These are phyloP conservation scores for Crambe crambe DNA, from an alignment of 37 sponge, comb jelly and placozoan genomes.

Conservation along the genomic window DNA sequence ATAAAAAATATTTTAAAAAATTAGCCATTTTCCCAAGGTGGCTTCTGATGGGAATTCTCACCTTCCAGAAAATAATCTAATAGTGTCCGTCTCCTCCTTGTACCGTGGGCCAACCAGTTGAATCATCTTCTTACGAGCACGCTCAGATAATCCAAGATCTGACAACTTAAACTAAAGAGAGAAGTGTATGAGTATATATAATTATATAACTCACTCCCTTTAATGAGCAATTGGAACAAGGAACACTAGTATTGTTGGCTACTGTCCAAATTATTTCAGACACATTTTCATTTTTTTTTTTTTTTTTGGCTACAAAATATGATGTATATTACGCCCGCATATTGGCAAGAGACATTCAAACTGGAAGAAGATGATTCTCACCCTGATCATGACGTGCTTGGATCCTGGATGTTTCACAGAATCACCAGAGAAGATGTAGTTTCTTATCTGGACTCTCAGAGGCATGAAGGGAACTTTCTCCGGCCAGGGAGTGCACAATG, in stretches of 20 bases:
- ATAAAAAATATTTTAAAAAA: too few species aligned
- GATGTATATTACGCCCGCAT: too few species aligned
- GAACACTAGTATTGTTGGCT: too few species aligned
- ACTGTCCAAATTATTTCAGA: too few species aligned
- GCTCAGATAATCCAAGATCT: slow-evolving; percentile 51
- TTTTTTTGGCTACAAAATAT: too few species aligned
- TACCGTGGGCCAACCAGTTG: slow-evolving; percentile 60
- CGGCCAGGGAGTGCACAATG: slow-evolving; percentile 84
- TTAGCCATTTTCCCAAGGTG: too few species aligned
- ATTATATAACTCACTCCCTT: background rate
- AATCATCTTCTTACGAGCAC: slow-evolving; percentile 73
- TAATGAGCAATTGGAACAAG: background rate
- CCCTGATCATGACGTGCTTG: slow-evolving; percentile 70
- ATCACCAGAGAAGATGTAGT: slow-evolving; percentile 69
- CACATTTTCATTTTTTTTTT: too few species aligned
- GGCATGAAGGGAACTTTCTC: slow-evolving; percentile 47
- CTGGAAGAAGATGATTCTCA: too few species aligned
- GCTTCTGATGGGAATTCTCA: too few species aligned
- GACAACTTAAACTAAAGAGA: slow-evolving; percentile 44
- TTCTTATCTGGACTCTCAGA: slow-evolving; percentile 55
- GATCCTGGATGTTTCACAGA: slow-evolving; percentile 70
- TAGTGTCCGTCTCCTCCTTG: slow-evolving; percentile 26
- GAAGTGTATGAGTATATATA: background rate
- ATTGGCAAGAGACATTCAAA: too few species aligned
- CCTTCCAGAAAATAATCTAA: slow-evolving; percentile 64